Evolutionary conservation across 2,888 invertebrate genomes (phyloP).

Genomic region (Drosophila silvestris): DNA sequence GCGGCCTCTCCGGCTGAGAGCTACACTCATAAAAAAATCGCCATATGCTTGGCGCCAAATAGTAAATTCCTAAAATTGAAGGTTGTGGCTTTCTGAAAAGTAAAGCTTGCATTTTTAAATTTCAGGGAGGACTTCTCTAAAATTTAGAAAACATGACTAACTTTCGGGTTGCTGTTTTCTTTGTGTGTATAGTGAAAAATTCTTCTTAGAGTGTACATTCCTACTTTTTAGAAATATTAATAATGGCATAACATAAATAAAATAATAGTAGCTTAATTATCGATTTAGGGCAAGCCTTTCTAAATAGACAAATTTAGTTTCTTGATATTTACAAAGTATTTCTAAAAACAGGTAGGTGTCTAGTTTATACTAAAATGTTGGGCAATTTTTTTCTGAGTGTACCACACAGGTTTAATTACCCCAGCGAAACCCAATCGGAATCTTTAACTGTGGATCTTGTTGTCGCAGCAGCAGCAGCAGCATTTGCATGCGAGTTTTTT

Average conservation of each 20-base stretch:
- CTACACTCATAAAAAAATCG: neutral
- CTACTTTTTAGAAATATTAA: neutral
- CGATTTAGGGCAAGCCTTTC: neutral
- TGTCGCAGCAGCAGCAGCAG: slow-evolving; percentile 15
- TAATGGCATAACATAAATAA: neutral
- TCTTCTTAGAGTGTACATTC: neutral
- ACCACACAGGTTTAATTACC: slow-evolving; percentile 68
- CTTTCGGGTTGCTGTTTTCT: neutral
- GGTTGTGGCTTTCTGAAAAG: neutral
- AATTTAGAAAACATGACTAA: neutral
- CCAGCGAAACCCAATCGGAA: slow-evolving; percentile 58
- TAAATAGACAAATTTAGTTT: neutral
- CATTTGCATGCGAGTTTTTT: slow-evolving; percentile 54
- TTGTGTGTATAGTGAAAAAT: neutral
- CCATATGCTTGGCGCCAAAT: neutral
- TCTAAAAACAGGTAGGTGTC: neutral
- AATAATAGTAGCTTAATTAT: neutral
- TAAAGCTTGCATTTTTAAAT: neutral
- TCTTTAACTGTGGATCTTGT: slow-evolving; percentile 27
- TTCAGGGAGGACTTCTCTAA: neutral
- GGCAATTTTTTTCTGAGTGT: neutral
- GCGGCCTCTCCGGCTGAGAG: neutral
- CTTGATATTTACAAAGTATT: neutral
- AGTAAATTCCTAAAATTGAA: neutral
- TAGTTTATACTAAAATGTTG: neutral